A percentile compares a stretch with the other conserved stretches of the same genome.
These are phyloP conservation scores for Metridium senile DNA, from an alignment of 92 coral and sea anemone species.

Conservation along the genomic window DNA sequence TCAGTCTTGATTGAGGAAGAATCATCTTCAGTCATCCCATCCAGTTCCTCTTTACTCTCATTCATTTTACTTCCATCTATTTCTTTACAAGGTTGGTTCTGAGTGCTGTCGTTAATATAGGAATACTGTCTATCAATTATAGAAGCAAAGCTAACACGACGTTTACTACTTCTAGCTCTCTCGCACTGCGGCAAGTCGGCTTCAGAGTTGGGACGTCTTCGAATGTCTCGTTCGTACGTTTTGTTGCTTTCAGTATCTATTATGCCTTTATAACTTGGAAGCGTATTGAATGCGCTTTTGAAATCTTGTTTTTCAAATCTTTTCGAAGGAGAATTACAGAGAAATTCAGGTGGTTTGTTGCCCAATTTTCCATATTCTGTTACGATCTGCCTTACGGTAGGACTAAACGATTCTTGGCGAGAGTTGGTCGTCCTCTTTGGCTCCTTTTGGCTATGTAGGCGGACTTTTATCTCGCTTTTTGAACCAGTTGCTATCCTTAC, in stretches of 20 bases:
- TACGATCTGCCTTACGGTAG: neutral
- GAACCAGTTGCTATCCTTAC: neutral
- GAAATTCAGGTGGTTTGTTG: neutral
- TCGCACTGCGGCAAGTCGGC: neutral
- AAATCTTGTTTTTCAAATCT: too few relatives aligned
- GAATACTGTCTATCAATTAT: neutral
- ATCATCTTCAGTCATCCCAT: neutral
- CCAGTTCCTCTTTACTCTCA: neutral
- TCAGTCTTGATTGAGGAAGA: neutral
- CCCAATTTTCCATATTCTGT: neutral
- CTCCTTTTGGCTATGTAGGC: neutral
- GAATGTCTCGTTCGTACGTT: too few relatives aligned
- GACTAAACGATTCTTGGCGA: neutral
- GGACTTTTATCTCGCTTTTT: conserved; percentile 2
- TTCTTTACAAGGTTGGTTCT: neutral
- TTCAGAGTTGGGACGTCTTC: neutral
- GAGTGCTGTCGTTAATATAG: too few relatives aligned
- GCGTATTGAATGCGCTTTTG: too few relatives aligned
- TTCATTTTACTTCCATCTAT: conserved; percentile 1
- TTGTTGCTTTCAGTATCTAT: too few relatives aligned
- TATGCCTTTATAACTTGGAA: too few relatives aligned
- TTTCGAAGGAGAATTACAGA: conserved; percentile 26
- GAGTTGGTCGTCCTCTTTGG: neutral
- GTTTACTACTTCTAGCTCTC: neutral
- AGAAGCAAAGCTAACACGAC: conserved; percentile 1